phyloP scores from a whole-genome alignment of 2,797 vertebrate genomes.

The Coendou prehensilis region DNA sequence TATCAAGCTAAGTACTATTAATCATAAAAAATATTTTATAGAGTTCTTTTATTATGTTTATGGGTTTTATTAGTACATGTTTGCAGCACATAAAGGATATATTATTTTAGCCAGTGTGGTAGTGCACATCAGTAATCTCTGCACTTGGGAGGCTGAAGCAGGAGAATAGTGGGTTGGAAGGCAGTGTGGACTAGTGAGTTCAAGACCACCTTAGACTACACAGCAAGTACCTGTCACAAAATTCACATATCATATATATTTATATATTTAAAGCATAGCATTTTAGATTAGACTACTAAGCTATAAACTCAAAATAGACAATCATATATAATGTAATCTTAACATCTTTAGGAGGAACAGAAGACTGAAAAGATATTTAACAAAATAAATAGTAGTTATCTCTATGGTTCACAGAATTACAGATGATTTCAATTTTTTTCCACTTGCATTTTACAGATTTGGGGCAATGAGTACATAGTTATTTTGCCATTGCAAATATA shows the following conservation, averaged over 20 bases:
- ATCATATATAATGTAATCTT: background rate
- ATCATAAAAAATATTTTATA: constrained; percentile 35
- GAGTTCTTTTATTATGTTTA: background rate
- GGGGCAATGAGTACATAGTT: background rate
- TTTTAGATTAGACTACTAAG: constrained; percentile 7
- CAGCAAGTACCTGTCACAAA: background rate
- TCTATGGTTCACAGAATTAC: background rate
- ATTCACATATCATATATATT: background rate
- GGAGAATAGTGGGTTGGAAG: background rate
- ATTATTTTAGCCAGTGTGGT: background rate
- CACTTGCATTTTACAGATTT: background rate
- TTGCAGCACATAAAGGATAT: background rate
- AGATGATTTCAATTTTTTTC: constrained; percentile 21
- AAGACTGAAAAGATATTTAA: background rate
- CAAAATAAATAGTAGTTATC: constrained; percentile 14
- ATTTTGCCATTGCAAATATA: constrained; percentile 34
- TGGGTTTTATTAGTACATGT: background rate
- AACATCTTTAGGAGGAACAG: background rate
- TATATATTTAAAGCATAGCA: background rate
- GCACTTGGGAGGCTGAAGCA: background rate
- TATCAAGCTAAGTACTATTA: background rate
- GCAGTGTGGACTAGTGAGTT: background rate
- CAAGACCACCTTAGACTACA: background rate
- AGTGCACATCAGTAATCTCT: background rate
- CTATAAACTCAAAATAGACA: constrained; percentile 2